Conservation (phyloP, 2,797 vertebrate species). For the Labroides dimidiatus region DNA sequence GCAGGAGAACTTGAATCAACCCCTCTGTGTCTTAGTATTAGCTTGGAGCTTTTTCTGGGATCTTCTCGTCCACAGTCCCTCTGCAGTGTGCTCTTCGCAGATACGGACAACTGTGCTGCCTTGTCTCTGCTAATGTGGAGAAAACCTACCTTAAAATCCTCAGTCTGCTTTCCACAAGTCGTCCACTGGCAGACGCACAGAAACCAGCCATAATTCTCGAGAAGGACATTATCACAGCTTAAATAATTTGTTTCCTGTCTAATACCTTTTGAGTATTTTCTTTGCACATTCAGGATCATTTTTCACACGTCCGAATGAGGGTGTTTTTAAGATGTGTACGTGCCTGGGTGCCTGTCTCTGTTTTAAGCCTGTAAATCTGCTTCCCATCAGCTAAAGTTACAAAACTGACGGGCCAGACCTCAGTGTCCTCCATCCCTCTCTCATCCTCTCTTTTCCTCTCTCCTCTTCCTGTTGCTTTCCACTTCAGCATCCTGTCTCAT, state of each 20-base stretch:
- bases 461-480: constrained; percentile 13
- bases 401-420: constrained; percentile 55
- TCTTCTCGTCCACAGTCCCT: constrained; percentile 39
- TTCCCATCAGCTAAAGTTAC: constrained; percentile 46
- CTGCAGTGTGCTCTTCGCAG: constrained; percentile 55
- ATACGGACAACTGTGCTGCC: constrained; percentile 55
- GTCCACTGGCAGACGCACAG: constrained; percentile 23
- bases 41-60: constrained; percentile 37
- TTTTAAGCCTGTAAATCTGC: constrained; percentile 43
- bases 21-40: constrained; percentile 36
- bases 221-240: constrained; percentile 23
- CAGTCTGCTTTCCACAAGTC: constrained; percentile 22
- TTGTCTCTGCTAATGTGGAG: constrained; percentile 40
- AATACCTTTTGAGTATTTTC: constrained; percentile 2
- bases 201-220: constrained; percentile 13
- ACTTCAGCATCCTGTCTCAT: constrained; percentile 35
- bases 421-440: constrained; percentile 37
- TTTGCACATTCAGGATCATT: constrained; percentile 25
- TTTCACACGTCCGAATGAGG: not conserved
- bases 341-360: constrained; percentile 22
- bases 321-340: constrained; percentile 16
- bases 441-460: constrained; percentile 28
- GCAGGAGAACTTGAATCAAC: constrained; percentile 42
- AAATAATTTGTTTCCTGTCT: constrained; percentile 37
- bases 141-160: constrained; percentile 41